Evolutionary conservation across 2,888 invertebrate species (phyloP).

Genomic region (Eupithecia subfuscata): DNA sequence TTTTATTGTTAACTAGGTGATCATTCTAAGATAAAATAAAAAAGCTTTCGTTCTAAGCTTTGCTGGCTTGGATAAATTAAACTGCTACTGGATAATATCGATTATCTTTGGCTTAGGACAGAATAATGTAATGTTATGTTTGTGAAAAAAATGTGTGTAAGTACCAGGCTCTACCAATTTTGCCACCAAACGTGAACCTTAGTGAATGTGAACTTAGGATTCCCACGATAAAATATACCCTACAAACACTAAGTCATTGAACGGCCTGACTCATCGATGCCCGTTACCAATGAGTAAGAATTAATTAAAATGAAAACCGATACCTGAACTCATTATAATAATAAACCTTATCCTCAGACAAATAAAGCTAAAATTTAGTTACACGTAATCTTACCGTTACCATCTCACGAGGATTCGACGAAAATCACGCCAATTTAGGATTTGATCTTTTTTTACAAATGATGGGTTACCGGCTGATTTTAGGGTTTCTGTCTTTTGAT

Average conservation of each 20-base stretch:
- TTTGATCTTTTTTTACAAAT: constrained; percentile 55
- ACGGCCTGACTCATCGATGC: constrained; percentile 66
- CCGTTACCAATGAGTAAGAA: constrained; percentile 80
- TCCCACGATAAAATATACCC: constrained; percentile 31
- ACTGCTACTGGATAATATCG: background rate
- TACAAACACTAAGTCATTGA: constrained; percentile 44
- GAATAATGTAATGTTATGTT: background rate
- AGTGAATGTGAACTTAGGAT: constrained; percentile 10
- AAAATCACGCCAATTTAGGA: constrained; percentile 74
- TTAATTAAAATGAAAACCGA: constrained; percentile 75
- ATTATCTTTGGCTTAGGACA: no score
- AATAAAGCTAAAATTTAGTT: constrained; percentile 53
- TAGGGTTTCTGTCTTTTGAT: constrained; percentile 16
- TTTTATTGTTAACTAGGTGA: no score
- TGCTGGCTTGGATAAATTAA: background rate
- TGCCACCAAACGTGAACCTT: background rate
- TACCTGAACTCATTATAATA: constrained; percentile 52
- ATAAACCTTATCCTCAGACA: constrained; percentile 49
- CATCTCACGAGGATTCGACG: constrained; percentile 59
- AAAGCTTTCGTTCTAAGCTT: background rate
- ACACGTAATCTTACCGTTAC: constrained; percentile 63
- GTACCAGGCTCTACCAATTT: background rate
- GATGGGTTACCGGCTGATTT: constrained; percentile 23
- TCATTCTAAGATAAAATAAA: background rate
- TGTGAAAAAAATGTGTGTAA: background rate